Conservation (phyloP, 1,140 invertebrate genomes). For the Hyles euphorbiae region DNA sequence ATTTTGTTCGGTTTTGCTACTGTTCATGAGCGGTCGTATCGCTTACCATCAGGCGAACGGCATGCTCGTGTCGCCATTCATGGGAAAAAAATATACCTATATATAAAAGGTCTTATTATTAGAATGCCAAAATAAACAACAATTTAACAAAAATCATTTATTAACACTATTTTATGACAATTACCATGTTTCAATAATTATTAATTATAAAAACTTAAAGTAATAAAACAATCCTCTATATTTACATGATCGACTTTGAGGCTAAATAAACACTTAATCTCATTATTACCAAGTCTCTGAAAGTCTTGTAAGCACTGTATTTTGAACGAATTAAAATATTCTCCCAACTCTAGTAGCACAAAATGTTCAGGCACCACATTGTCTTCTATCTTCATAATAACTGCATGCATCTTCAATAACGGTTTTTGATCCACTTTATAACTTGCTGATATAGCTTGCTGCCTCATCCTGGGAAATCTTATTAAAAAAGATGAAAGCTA, state of each 20-base stretch:
- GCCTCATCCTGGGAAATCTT: constrained; percentile 54
- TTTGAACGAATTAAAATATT: constrained; percentile 9
- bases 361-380: constrained; percentile 2
- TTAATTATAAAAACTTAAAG: constrained; percentile 9
- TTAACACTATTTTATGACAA: constrained; percentile 13
- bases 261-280: constrained; percentile 7
- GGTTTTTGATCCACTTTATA: constrained; percentile 35
- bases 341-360: constrained; percentile 16
- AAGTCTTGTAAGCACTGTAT: constrained; percentile 11
- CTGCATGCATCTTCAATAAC: constrained; percentile 8
- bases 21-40: no score
- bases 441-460: constrained; percentile 34
- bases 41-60: no score
- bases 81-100: neutral
- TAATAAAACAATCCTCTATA: constrained; percentile 18
- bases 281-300: constrained; percentile 7
- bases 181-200: constrained; percentile 1
- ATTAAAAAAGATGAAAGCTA: constrained; percentile 39
- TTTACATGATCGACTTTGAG: constrained; percentile 17
- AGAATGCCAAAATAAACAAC: constrained; percentile 4
- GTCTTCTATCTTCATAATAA: constrained; percentile 8
- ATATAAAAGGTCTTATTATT: neutral
- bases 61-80: no score
- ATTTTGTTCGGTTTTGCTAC: no score
- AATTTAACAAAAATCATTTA: constrained; percentile 14